Evolutionary conservation across 1,140 invertebrate genomes (phyloP).

Genomic region (Ridgeia piscesae): DNA sequence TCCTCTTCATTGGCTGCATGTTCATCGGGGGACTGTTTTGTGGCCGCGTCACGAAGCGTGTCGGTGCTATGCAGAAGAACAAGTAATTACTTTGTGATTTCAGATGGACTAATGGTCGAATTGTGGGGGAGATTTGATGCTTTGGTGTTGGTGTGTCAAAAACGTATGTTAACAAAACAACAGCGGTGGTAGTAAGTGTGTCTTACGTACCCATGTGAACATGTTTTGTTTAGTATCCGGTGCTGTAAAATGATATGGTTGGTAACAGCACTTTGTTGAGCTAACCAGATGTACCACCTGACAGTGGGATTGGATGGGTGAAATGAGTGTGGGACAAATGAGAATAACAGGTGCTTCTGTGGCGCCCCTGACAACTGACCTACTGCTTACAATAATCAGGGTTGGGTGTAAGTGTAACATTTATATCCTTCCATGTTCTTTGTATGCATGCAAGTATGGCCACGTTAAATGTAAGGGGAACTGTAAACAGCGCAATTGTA

Average conservation of each 20-base stretch:
- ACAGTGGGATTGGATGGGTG: background rate
- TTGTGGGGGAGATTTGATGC: background rate
- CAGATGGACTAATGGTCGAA: background rate
- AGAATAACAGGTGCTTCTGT: background rate
- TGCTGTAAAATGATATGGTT: background rate
- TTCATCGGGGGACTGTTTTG: constrained; percentile 81
- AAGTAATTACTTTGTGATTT: constrained; percentile 57
- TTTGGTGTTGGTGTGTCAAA: background rate
- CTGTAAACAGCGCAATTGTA: background rate
- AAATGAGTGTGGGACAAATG: background rate
- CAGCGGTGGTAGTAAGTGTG: background rate
- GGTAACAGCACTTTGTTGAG: background rate
- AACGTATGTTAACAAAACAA: background rate
- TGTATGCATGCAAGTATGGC: background rate
- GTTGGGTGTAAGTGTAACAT: background rate
- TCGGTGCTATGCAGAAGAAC: constrained; percentile 68
- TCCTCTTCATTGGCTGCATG: constrained; percentile 73
- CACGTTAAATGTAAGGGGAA: background rate
- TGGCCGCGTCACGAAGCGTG: constrained; percentile 74
- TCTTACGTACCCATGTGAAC: background rate
- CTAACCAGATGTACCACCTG: background rate
- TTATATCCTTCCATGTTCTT: background rate
- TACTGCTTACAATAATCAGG: background rate
- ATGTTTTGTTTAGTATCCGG: background rate
- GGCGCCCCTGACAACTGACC: background rate